phyloP scores from a whole-genome alignment of 2,797 vertebrate species.

The Sitta carolinensis region DNA sequence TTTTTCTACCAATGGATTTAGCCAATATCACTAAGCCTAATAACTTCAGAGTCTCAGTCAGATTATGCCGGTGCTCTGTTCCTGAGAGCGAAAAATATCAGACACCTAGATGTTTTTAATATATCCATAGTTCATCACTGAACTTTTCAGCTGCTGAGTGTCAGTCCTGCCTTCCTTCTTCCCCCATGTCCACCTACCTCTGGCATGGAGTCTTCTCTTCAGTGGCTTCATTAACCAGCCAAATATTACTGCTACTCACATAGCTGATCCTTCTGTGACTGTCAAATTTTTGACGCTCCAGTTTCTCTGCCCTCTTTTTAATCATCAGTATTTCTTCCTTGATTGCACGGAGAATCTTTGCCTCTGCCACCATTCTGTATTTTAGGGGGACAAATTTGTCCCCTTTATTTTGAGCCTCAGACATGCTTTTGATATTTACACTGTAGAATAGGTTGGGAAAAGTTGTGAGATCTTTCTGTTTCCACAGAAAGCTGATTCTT shows the following conservation, averaged over 20 bases:
- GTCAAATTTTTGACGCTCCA: slow-evolving; percentile 29
- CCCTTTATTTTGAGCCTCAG: neutral
- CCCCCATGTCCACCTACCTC: neutral
- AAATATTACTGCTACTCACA: neutral
- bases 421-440: neutral
- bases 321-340: neutral
- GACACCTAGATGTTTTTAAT: neutral
- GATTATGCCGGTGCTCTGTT: neutral
- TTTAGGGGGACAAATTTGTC: neutral
- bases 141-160: neutral
- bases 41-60: neutral
- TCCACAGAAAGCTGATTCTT: neutral
- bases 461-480: neutral
- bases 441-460: neutral
- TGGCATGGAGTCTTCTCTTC: neutral
- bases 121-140: neutral
- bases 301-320: slow-evolving; percentile 40
- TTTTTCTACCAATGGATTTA: neutral
- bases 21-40: neutral
- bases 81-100: neutral
- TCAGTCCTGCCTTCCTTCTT: neutral
- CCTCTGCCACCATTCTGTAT: neutral
- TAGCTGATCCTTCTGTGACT: neutral
- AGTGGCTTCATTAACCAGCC: neutral
- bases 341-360: neutral